Evolutionary conservation across 1,140 invertebrate genomes (phyloP).

Genomic region (Paraescarpia echinospica): DNA sequence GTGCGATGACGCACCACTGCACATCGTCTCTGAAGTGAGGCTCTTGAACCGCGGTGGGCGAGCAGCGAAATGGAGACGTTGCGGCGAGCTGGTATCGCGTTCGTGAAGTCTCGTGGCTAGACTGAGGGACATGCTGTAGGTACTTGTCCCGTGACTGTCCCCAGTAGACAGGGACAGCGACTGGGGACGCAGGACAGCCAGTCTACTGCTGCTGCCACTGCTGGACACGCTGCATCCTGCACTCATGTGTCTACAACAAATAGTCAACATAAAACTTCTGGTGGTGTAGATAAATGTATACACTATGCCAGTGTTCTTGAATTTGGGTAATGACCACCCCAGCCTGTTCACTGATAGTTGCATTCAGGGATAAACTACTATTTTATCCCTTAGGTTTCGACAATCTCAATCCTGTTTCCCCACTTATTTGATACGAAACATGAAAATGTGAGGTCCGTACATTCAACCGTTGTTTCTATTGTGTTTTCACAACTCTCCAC

Average conservation of each 20-base stretch:
- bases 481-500: too few species aligned
- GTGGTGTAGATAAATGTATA: background rate
- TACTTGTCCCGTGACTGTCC: slow-evolving; percentile 65
- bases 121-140: slow-evolving; percentile 77
- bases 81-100: slow-evolving; percentile 68
- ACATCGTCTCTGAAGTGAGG: slow-evolving; percentile 25
- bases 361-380: too few species aligned
- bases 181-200: background rate
- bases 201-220: background rate
- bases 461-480: too few species aligned
- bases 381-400: too few species aligned
- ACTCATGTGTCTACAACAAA: background rate
- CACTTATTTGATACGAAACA: too few species aligned
- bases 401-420: too few species aligned
- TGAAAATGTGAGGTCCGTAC: too few species aligned
- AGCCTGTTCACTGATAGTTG: too few species aligned
- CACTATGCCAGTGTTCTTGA: background rate
- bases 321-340: background rate
- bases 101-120: slow-evolving; percentile 80
- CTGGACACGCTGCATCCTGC: background rate
- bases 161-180: background rate
- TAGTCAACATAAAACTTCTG: background rate
- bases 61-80: slow-evolving; percentile 13
- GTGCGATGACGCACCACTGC: background rate
- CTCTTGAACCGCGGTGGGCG: slow-evolving; percentile 15